Evolutionary conservation across 2,113 vertebrate genomes (phyloP), one percentile per base, ranked within the genome.

Genomic region (Ciconia maguari): DNA sequence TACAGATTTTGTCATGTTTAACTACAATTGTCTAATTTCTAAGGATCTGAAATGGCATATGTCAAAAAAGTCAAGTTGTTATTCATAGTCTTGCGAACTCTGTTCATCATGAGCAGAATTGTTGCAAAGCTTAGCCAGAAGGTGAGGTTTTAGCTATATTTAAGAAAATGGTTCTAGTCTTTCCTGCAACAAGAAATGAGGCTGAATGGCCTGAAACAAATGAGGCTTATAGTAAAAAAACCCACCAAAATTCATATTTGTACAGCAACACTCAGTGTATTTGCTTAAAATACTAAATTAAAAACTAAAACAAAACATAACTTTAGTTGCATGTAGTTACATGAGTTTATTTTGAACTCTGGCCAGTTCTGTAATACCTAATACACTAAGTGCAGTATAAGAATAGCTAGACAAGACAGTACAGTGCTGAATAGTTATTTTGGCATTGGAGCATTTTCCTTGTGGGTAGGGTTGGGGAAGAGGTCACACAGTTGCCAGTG

Each of bases 281-380:
- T 90, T 92, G 46, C 80, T 84, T 94, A 94, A 89, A 96, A 92
- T 48, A 83, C 51, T 78, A 87, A 92, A 91, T 87, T 81, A 91
- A 96, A 96, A 92, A 66, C 52, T 81, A 78, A 87, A 94, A 70
- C 32, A 64, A 85, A 78, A 38, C 55, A 57, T 80, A 71, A 91
- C 82, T 97, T 96, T 81, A 81, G 80, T 78, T 89, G 60, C 76
- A 78, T 81, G 86, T 42, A 89, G 68, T 92, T 89, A 97, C 64
- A 84, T 22, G 65, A 84, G 72, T 89, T 95, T 89, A 92, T 94
- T 95, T 87, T 96, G 91, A 91, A 91, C 42, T 78, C 83, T 44
- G 24, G 65, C 68, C 77, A 89, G 52, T 74, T 95, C 69, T 78
- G 72, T 32, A 84, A 84, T 71, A 79, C 55, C 90, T 88, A 94